A percentile compares a stretch with the other conserved stretches of the same genome.
These are phyloP conservation scores for Euproctis similis DNA, from an alignment of 2,888 invertebrate genomes.

Conservation along the genomic window DNA sequence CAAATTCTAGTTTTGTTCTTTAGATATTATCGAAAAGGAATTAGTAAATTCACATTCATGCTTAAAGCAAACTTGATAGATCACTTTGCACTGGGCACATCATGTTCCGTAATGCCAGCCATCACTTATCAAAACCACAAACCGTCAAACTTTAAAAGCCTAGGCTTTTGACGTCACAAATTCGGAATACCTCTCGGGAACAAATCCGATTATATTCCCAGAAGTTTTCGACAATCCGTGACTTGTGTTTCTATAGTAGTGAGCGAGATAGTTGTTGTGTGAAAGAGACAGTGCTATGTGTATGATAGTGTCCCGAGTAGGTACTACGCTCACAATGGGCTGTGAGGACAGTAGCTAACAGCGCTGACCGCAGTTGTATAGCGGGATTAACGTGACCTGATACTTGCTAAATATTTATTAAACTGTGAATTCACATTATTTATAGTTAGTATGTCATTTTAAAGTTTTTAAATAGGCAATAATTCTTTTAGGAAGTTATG, in stretches of 20 bases:
- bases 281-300: slow-evolving; percentile 19
- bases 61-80: too few relatives aligned
- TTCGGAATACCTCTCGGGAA: slow-evolving; percentile 14
- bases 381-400: slow-evolving; percentile 32
- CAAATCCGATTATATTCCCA: slow-evolving; percentile 22
- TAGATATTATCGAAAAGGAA: too few relatives aligned
- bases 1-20: too few relatives aligned
- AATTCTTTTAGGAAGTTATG: too few relatives aligned
- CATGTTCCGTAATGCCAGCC: too few relatives aligned
- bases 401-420: too few relatives aligned
- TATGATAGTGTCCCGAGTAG: slow-evolving; percentile 6
- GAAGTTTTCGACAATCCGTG: slow-evolving; percentile 22
- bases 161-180: slow-evolving; percentile 13
- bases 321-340: slow-evolving; percentile 21
- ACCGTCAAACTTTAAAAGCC: not conserved
- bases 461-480: too few relatives aligned
- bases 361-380: slow-evolving; percentile 31
- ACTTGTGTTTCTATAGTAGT: slow-evolving; percentile 18
- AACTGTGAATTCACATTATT: too few relatives aligned
- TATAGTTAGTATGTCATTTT: too few relatives aligned
- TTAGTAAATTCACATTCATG: too few relatives aligned
- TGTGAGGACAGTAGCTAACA: slow-evolving; percentile 43
- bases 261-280: slow-evolving; percentile 23
- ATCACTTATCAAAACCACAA: slow-evolving; percentile 1
- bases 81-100: too few relatives aligned